Conservation (phyloP, 2,113 vertebrate genomes). For the Pelodiscus sinensis region DNA sequence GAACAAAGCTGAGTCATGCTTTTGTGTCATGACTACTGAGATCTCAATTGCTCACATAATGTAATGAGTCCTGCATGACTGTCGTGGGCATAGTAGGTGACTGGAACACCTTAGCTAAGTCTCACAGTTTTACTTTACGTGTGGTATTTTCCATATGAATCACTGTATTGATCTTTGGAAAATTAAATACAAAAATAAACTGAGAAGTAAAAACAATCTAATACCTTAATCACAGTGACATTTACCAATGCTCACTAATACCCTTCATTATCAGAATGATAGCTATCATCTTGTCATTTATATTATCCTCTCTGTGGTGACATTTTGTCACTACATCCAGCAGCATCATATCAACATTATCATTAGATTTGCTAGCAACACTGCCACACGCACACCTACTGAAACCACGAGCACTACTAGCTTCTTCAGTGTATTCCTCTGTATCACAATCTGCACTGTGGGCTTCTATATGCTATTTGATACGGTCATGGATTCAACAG, state of each 20-base stretch:
- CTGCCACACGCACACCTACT: not conserved
- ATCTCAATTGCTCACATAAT: not conserved
- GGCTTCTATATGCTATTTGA: not conserved
- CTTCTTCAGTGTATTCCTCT: not conserved
- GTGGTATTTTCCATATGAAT: not conserved
- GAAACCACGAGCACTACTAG: not conserved
- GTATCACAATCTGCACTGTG: not conserved
- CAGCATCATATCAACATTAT: not conserved
- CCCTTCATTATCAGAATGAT: not conserved
- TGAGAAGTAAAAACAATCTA: not conserved
- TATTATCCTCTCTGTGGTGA: not conserved
- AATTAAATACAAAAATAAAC: slow-evolving; percentile 30
- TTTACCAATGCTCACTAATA: not conserved
- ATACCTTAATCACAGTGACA: not conserved
- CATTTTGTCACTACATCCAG: not conserved
- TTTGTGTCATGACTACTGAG: not conserved
- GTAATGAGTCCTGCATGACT: not conserved
- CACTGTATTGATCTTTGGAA: not conserved
- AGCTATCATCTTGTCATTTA: not conserved
- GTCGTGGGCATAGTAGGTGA: not conserved
- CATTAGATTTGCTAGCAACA: not conserved
- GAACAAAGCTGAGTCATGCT: not conserved
- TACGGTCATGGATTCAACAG: not conserved
- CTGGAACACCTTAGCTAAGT: slow-evolving; percentile 2
- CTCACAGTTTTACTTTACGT: not conserved